Evolutionary conservation across 2,113 vertebrate species (phyloP), one percentile per base, ranked within the genome.

Genomic region (Pedionomus torquatus): DNA sequence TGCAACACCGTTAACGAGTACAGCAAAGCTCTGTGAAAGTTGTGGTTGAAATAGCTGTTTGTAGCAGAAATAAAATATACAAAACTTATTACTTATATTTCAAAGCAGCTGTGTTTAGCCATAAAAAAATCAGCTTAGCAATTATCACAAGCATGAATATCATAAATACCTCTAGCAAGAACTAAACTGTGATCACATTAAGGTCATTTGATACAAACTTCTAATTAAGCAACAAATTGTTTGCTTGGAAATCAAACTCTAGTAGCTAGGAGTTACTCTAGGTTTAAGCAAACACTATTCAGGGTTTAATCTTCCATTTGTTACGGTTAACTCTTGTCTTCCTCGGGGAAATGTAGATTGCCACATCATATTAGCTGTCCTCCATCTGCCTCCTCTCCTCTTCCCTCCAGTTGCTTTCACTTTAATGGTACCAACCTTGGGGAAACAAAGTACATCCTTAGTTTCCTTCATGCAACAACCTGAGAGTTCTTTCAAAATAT

Each of bases 201-300:
- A 84, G 41, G 93, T 35, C 28, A 64, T 91, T 97, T 82, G 44
- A 96, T 91, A 93, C 31, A 89, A 95, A 93, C 69, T 93, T 97
- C 30, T 91, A 96, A 93, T 96, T 93, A 83, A 41, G 60, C 21
- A 94, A 96, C 72, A 95, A 88, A 81, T 19, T 66, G 9, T 81
- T 97, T 74, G 63, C 90, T 97, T 83, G 75, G 93, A 97, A 96
- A 94, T 96, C 83, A 94, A 95, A 41, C 23, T 95, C 46, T 72
- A 80, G 60, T 63, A 89, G 31, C 76, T 43, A 90, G 83, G 93
- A 97, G 95, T 93, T 87, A 94, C 23, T 89, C 61, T 58, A 55
- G 26, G 57, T 83, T 94, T 93, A 72, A 77, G 43, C 51, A 96
- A 95, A 91, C 61, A 30, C 11, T 66, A 20, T n/a, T 79, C 86